Evolutionary conservation across 1,140 invertebrate genomes (phyloP).

Genomic region (Acyrthosiphon pisum): DNA sequence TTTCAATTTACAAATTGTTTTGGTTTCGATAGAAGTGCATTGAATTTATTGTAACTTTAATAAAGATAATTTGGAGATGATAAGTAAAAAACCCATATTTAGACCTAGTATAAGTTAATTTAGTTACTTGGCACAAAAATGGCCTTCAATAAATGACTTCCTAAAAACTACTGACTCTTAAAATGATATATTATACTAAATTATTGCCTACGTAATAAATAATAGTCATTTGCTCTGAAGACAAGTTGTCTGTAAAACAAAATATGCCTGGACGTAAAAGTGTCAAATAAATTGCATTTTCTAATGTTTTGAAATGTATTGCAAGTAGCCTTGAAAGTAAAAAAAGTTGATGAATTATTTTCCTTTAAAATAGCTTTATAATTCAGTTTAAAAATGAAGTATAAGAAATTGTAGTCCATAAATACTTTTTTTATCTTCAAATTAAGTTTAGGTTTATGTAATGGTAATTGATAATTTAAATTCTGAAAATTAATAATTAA

Average conservation of each 20-base stretch:
- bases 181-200: not conserved
- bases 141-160: not conserved
- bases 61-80: not conserved
- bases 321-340: not conserved
- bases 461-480: not conserved
- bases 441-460: not conserved
- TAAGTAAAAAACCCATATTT: not conserved
- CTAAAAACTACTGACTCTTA: not conserved
- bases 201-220: not conserved
- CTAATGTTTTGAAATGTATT: not conserved
- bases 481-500: not conserved
- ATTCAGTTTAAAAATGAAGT: not conserved
- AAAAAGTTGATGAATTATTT: not conserved
- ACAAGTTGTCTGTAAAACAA: not conserved
- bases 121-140: not conserved
- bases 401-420: not conserved
- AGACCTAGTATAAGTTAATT: not conserved
- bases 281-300: not conserved
- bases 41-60: not conserved
- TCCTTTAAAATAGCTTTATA: too few species aligned
- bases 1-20: too few species aligned
- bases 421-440: not conserved
- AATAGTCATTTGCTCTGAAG: not conserved
- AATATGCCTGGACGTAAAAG: not conserved
- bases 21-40: too few species aligned